phyloP scores from a whole-genome alignment of 2,113 vertebrate species.

The Propithecus coquereli region DNA sequence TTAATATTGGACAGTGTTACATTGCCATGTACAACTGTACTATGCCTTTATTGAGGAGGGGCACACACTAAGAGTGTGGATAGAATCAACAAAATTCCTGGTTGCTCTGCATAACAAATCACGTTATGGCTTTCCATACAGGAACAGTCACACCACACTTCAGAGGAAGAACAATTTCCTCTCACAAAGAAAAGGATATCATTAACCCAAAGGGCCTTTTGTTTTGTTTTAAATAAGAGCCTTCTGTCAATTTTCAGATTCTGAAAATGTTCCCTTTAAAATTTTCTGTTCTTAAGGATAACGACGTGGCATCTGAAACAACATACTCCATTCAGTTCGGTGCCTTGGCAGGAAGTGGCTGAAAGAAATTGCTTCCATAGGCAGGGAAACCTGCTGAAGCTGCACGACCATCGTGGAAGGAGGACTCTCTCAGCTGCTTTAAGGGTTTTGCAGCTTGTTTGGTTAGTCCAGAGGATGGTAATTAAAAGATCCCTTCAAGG shows the following conservation, averaged over 20 bases:
- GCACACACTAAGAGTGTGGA: not conserved
- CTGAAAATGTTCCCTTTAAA: not conserved
- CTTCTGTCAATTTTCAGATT: not conserved
- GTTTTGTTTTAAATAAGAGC: not conserved
- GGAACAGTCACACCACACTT: not conserved
- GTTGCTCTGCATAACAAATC: not conserved
- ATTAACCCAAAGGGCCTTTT: not conserved
- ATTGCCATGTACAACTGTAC: not conserved
- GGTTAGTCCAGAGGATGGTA: slow-evolving; percentile 57
- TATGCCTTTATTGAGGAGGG: not conserved
- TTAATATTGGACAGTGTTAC: not conserved
- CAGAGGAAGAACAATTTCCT: not conserved
- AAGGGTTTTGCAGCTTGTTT: slow-evolving; percentile 56
- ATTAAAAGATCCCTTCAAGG: slow-evolving; percentile 71
- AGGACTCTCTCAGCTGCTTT: slow-evolving; percentile 48
- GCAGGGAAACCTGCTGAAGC: slow-evolving; percentile 65
- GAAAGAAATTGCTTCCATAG: slow-evolving; percentile 64
- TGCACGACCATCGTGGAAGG: slow-evolving; percentile 29
- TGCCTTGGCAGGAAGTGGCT: slow-evolving; percentile 63
- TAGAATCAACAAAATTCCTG: not conserved
- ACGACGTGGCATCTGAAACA: slow-evolving; percentile 53
- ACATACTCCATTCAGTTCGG: not conserved
- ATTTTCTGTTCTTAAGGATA: slow-evolving; percentile 34
- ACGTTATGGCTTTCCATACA: not conserved
- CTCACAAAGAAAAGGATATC: not conserved